Evolutionary conservation across 1,140 invertebrate genomes (phyloP), one percentile per base, ranked within the genome.

Genomic region (Leptoteleia sp.): DNA sequence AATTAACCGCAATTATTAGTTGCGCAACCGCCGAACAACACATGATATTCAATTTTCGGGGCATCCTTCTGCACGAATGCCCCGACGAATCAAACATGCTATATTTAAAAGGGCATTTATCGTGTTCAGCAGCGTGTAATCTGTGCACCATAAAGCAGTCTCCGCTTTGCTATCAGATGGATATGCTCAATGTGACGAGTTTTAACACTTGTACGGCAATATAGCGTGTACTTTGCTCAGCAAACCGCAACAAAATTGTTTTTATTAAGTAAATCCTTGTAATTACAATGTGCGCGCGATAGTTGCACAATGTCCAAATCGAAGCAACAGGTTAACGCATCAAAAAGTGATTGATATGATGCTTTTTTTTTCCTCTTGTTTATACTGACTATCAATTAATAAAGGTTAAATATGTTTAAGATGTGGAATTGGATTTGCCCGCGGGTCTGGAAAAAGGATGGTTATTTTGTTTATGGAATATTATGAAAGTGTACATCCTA

Each of bases 71-170:
- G 73, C 73, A 76, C 64, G 73, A 76, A 76, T 59, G 42, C 73
- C 25, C 16, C 40, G 48, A 52, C 57, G 64, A 62, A 76, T 76
- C 73, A 65, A 76, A 76, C 65, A 57, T 76, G 55, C 55, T 64
- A 70, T 57, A 70, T 70, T 76, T 76, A 76, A 76, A 76, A 76
- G 55, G 64, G 73, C 65, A 70, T 65, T 76, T 76, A 77, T 77
- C 75, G 75, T 76, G 73, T 22, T 71, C 75, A 77, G 13, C 37
- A 54, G 75, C 75, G 75, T 77, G 52, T 77, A 77, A 77, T 77
- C 75, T 77, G 67, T 71, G 65, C 67, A 67, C 75, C 75, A 71
- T 78, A 78, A 78, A 71, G 62, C 75, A 65, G 67, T 78, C 67
- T 78, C 67, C 38, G 59, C 59, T 61, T 54, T 43, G 43, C 67